phyloP scores from a whole-genome alignment of 2,113 vertebrate genomes.

The Hemibates koningsi region DNA sequence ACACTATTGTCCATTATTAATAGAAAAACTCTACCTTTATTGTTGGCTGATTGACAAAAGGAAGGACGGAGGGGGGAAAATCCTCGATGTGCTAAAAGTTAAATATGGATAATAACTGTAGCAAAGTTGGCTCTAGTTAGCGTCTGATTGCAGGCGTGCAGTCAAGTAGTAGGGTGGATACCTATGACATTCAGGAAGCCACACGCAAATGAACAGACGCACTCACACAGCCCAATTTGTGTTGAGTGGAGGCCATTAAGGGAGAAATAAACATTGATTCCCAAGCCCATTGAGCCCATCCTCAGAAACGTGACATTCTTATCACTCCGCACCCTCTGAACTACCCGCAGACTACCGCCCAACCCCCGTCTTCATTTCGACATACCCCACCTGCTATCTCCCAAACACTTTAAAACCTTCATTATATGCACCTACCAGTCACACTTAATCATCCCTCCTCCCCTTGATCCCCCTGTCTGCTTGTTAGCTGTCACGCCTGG shows the following conservation, averaged over 20 bases:
- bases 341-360: background rate
- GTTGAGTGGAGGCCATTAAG: slow-evolving; percentile 6
- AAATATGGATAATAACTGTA: background rate
- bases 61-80: background rate
- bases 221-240: background rate
- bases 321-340: background rate
- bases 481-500: slow-evolving; percentile 10
- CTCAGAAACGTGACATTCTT: slow-evolving; percentile 7
- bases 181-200: background rate
- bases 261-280: slow-evolving; percentile 12
- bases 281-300: background rate
- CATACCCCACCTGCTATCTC: slow-evolving; percentile 22
- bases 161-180: background rate
- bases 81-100: background rate
- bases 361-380: background rate
- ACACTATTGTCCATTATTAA: background rate
- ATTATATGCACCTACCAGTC: slow-evolving; percentile 8
- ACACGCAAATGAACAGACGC: background rate
- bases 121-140: background rate
- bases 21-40: background rate
- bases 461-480: slow-evolving; percentile 11
- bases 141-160: background rate
- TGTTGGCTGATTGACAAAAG: background rate
- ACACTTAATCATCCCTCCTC: background rate
- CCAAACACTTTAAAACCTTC: slow-evolving; percentile 8